A percentile compares a stretch with the other conserved stretches of the same genome.
phyloP scores from a whole-genome alignment of 2,113 vertebrate species.

The Syrrhaptes paradoxus region DNA sequence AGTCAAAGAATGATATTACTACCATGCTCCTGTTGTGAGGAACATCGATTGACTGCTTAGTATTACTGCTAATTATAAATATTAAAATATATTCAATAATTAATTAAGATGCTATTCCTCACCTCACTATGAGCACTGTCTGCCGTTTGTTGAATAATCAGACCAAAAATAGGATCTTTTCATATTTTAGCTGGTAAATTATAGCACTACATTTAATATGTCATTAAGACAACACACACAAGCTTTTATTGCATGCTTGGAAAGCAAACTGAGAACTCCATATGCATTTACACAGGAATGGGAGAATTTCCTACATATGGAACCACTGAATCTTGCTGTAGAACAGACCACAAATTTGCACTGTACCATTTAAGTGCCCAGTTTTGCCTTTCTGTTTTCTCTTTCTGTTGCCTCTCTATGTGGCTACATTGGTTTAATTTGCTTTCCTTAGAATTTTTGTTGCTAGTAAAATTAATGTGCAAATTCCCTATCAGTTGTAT shows the following conservation, averaged over 20 bases:
- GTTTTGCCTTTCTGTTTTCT: background rate
- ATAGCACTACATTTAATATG: background rate
- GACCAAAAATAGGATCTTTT: conserved; percentile 27
- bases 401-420: background rate
- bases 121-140: background rate
- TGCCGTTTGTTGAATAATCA: conserved; percentile 25
- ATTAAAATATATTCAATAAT: conserved; percentile 57
- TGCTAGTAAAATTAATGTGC: conserved; percentile 51
- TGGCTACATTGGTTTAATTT: conserved; percentile 7
- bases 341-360: background rate
- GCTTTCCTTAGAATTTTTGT: conserved; percentile 39
- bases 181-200: background rate
- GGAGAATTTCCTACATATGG: background rate
- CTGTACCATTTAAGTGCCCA: background rate
- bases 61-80: conserved; percentile 57
- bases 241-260: background rate
- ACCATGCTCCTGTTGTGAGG: conserved; percentile 42
- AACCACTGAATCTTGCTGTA: background rate
- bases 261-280: background rate
- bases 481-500: conserved; percentile 46
- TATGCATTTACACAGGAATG: background rate
- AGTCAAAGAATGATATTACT: conserved; percentile 59
- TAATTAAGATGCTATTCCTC: conserved; percentile 43
- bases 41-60: conserved; percentile 40
- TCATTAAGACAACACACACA: background rate